Evolutionary conservation across 2,797 vertebrate genomes (phyloP).

Genomic region (Tokudaia muenninki): DNA sequence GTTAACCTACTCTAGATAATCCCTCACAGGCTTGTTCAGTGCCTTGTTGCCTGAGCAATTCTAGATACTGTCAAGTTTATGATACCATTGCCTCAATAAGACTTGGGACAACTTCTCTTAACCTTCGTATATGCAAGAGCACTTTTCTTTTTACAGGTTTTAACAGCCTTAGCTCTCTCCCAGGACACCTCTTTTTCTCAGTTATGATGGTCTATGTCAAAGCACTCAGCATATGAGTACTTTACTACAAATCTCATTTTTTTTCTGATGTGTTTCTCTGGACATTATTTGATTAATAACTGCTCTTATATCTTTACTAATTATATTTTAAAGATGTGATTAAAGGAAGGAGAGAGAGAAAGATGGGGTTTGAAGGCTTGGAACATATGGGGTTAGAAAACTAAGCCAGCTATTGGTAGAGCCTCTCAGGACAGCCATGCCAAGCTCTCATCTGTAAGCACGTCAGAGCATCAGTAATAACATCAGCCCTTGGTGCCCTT

Average conservation of each 20-base stretch:
- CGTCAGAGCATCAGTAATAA: not conserved
- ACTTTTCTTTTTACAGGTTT: not conserved
- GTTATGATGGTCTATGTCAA: not conserved
- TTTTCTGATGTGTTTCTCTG: not conserved
- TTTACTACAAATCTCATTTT: not conserved
- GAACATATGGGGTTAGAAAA: not conserved
- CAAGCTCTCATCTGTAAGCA: not conserved
- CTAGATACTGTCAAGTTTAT: not conserved
- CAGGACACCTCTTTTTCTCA: not conserved
- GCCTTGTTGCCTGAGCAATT: not conserved
- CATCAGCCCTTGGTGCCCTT: not conserved
- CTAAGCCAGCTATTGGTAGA: not conserved
- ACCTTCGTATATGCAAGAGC: not conserved
- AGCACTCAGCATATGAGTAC: not conserved
- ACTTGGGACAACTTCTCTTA: not conserved
- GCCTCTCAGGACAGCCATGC: not conserved
- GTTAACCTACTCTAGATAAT: not conserved
- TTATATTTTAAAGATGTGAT: not conserved
- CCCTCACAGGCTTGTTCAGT: not conserved
- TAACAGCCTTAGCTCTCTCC: not conserved
- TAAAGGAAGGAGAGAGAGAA: not conserved
- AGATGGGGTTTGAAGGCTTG: not conserved
- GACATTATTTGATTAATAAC: not conserved
- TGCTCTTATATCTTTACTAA: not conserved
- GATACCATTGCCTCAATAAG: not conserved